Evolutionary conservation across 2,888 invertebrate genomes (phyloP), one percentile per base, ranked within the genome.

Genomic region (Seira musarum): DNA sequence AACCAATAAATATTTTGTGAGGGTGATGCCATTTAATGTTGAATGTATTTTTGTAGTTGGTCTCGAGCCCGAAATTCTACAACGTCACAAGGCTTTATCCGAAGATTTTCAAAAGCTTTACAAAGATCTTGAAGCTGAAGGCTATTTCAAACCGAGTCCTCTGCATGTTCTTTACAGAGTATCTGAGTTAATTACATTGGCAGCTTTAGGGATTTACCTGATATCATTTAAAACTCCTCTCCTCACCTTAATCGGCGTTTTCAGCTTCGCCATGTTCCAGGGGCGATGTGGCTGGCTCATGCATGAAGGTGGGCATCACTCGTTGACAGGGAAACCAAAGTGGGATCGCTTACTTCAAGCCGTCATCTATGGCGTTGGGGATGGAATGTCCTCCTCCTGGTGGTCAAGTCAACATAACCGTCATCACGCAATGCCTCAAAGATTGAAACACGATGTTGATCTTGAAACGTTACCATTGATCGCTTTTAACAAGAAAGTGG

Each of bases 341-440:
- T 63, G 83, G 30, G 86, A 86, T 67, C 75, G 83, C 25, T 71
- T 85, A 67, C 49, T 86, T 17, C 85, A 85, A 76, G 73, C 84
- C 0, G 65, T 85, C 21, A 71, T 85, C 40, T 85, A 84, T 22
- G 85, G 86, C 6, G 40, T 82, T 57, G 85, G 85, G 10, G 82
- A 83, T 61, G 85, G 87, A 22, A 84, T 86, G 85, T 82, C 84
- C 0, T 80, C 83, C 0, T 76, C 77, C 1, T 73, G 81, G 71
- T 81, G 81, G 81, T 53, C 49, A 24, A 40, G 65, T 13, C 61
- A 49, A 17, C 81, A 81, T 17, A 74, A 65, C 53, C 76, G 84
- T 24, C 87, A 87, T 65, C 87, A 87, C 73, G 87, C 87, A 6
- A 87, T 87, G 87, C 85, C 85, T n/a, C 85, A 87, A 17, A 53